Evolutionary conservation across 2,113 vertebrate genomes (phyloP), one percentile per base, ranked within the genome.

Genomic region (Mystacornis crossleyi): DNA sequence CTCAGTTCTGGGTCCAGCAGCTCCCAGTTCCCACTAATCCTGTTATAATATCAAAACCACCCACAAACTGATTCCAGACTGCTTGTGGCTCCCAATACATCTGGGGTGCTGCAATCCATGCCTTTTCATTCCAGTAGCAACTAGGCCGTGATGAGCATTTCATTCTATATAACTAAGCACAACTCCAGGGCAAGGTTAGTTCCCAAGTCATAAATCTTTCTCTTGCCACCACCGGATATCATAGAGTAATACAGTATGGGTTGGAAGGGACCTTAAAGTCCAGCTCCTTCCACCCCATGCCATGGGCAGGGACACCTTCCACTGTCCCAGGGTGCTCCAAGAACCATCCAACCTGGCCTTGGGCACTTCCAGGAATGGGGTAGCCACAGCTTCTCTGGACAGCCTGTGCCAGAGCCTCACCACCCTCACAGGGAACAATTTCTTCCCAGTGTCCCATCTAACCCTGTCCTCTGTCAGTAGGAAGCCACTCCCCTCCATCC

Each of bases 301-400:
- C 9, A 1, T 12, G 21, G 42, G 14, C 23, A 51, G 25, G 33
- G 47, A 45, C 38, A 69, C 10, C 15, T 54, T 7, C 20, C 14
- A 14, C 21, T 54, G 0, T 24, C 29, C 55, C 28, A 54, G 24
- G 15, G 0, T 70, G 18, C 24, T 54, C 47, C 53, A 8, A 67
- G 26, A 33, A 4, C 21, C 0, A 0, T 43, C 45, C 57, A 70
- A 0, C 47, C 33, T n/a, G 23, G 38, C 38, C 36, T 45, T 53
- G 64, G 33, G 1, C 18, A 47, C 2, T 47, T 1, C 15, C 55
- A 62, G 23, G 15, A 5, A 70, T 79, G 65, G 16, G 13, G 24
- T n/a, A 79, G n/a, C 13, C 40, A 29, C 48, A 48, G 40, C 13
- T 71, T 0, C 55, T 40, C 55, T 47, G 15, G 29, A 4, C 4